Percentiles rank a stretch among this genome's conserved stretches.
phyloP scores from a whole-genome alignment of 2,113 vertebrate genomes.

The Pycnonotus jocosus region DNA sequence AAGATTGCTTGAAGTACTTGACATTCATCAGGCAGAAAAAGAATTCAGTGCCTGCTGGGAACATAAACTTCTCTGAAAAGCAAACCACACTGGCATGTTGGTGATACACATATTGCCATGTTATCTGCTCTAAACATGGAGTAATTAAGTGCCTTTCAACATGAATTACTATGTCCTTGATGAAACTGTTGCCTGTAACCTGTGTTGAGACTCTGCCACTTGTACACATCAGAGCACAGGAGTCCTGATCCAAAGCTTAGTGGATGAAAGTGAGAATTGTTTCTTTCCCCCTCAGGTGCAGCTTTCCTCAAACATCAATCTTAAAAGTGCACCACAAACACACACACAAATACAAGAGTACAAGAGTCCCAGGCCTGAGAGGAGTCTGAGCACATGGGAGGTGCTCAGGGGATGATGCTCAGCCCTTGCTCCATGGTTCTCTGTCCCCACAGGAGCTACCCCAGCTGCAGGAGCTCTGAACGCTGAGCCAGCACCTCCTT shows the following conservation, averaged over 20 bases:
- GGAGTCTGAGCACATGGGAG: fast-evolving
- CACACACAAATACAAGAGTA: fast-evolving
- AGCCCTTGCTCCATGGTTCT: neutral
- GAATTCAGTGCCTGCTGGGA: neutral
- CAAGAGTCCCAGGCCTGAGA: neutral
- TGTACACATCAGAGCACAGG: fast-evolving
- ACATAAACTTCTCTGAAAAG: conserved; percentile 13
- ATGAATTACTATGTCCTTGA: neutral
- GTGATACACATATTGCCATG: neutral
- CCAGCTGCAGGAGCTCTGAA: fast-evolving
- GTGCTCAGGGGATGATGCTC: neutral
- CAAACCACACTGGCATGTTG: neutral
- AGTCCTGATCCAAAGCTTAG: neutral
- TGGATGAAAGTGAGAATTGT: neutral
- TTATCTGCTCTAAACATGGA: neutral
- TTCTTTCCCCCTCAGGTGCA: neutral
- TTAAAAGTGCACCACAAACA: neutral
- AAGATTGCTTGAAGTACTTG: conserved; percentile 16
- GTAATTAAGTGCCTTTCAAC: conserved; percentile 23
- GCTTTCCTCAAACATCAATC: neutral
- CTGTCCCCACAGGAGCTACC: neutral
- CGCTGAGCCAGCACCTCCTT: neutral
- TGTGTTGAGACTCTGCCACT: neutral
- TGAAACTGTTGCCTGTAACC: neutral
- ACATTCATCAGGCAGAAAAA: conserved; percentile 51